phyloP scores from a whole-genome alignment of 2,888 invertebrate genomes.

The Girardia tigrina region DNA sequence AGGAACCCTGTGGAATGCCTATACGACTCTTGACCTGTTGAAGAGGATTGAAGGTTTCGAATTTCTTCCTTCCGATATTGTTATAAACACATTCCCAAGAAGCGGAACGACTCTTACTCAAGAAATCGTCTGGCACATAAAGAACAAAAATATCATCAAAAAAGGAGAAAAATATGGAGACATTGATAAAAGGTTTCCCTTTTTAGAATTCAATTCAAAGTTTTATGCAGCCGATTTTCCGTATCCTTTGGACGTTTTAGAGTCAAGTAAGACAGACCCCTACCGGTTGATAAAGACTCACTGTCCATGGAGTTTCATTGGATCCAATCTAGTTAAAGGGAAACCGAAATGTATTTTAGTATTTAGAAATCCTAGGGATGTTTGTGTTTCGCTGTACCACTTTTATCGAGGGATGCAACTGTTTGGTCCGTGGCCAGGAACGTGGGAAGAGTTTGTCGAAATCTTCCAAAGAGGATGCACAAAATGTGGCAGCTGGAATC shows the following conservation, averaged over 20 bases:
- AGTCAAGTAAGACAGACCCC: background rate
- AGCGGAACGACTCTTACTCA: constrained; percentile 28
- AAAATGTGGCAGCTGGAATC: constrained; percentile 32
- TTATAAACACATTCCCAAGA: constrained; percentile 30
- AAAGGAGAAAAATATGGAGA: constrained; percentile 14
- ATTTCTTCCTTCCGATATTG: constrained; percentile 21
- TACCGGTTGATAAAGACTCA: constrained; percentile 32
- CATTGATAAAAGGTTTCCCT: constrained; percentile 28
- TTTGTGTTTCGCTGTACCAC: constrained; percentile 32
- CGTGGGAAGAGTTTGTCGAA: constrained; percentile 32
- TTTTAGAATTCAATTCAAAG: constrained; percentile 26
- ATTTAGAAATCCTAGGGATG: constrained; percentile 31
- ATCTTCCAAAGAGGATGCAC: constrained; percentile 30
- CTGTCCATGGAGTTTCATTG: constrained; percentile 23
- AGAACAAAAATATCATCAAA: background rate
- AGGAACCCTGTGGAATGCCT: constrained; percentile 32
- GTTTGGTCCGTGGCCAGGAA: constrained; percentile 35
- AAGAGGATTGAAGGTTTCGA: constrained; percentile 17
- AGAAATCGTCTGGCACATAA: constrained; percentile 31
- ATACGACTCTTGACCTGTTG: constrained; percentile 26
- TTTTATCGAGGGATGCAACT: constrained; percentile 32
- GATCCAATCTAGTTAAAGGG: constrained; percentile 14
- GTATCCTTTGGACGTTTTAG: background rate
- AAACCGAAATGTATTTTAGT: constrained; percentile 28
- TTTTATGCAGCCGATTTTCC: background rate